Percentiles rank a stretch among this genome's conserved stretches.
Evolutionary conservation across 2,888 invertebrate species (phyloP).

Genomic region (Pharmacophagus antenor): DNA sequence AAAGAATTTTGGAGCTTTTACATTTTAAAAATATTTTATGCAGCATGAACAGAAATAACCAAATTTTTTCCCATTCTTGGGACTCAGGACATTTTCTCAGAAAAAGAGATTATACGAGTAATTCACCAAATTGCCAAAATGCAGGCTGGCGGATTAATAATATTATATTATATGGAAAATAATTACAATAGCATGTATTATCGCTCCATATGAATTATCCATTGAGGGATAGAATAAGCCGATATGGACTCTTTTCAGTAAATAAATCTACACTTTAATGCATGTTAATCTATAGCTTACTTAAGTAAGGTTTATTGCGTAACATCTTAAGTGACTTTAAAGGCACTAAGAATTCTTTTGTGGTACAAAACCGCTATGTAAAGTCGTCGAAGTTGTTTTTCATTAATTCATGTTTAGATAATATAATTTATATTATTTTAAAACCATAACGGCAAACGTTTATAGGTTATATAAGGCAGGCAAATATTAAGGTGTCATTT

Average conservation of each 20-base stretch:
- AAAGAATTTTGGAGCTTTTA: too few relatives aligned
- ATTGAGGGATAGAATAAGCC: background rate
- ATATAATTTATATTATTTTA: slow-evolving; percentile 9
- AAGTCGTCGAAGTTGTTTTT: slow-evolving; percentile 6
- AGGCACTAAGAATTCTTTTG: slow-evolving; percentile 5
- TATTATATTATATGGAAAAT: background rate
- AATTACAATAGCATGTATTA: too few relatives aligned
- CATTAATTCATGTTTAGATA: slow-evolving; percentile 21
- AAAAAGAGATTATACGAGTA: too few relatives aligned
- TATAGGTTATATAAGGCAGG: slow-evolving; percentile 1
- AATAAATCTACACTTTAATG: background rate
- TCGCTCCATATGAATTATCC: background rate
- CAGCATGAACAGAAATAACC: too few relatives aligned
- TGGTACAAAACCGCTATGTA: slow-evolving; percentile 9
- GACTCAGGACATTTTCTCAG: too few relatives aligned
- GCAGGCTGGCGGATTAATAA: too few relatives aligned
- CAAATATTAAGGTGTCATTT: slow-evolving; percentile 3
- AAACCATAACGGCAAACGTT: slow-evolving; percentile 4
- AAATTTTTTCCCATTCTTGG: too few relatives aligned
- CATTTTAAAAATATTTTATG: too few relatives aligned
- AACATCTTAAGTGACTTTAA: slow-evolving; percentile 2
- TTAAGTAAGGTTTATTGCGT: background rate
- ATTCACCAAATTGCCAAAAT: background rate
- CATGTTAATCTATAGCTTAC: background rate
- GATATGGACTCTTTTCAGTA: background rate